phyloP scores from a whole-genome alignment of 2,113 vertebrate species.

The Syrmaticus mikado region DNA sequence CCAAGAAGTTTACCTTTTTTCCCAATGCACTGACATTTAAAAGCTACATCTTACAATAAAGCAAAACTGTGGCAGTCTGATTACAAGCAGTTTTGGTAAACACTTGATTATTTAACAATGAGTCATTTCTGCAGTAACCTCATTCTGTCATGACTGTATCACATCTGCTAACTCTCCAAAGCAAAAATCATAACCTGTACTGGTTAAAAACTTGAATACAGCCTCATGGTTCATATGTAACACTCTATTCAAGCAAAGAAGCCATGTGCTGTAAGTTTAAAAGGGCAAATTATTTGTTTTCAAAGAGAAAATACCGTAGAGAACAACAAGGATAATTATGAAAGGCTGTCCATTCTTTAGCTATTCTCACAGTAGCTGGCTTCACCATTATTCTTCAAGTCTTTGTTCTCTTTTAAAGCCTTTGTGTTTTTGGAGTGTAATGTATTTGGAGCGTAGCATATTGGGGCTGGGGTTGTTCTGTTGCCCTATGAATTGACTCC shows the following conservation, averaged over 20 bases:
- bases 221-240: not conserved
- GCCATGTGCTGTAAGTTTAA: not conserved
- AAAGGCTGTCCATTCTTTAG: not conserved
- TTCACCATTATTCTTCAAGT: not conserved
- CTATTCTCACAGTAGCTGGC: not conserved
- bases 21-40: constrained; percentile 65
- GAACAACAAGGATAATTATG: not conserved
- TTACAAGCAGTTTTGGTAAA: constrained; percentile 67
- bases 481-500: not conserved
- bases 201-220: constrained; percentile 5
- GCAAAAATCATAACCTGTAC: constrained; percentile 34
- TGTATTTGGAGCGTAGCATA: not conserved
- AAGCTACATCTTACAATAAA: constrained; percentile 53
- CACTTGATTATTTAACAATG: constrained; percentile 73
- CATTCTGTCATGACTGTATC: constrained; percentile 75
- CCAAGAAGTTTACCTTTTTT: constrained; percentile 43
- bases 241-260: constrained; percentile 26
- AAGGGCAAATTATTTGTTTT: constrained; percentile 5
- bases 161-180: constrained; percentile 59
- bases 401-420: not conserved
- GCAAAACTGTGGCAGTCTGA: constrained; percentile 57
- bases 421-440: not conserved
- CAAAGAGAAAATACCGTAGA: constrained; percentile 15
- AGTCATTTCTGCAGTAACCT: constrained; percentile 74
- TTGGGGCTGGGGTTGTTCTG: not conserved